Conservation (phyloP, 2,888 invertebrate species). For the Acleris cristana region DNA sequence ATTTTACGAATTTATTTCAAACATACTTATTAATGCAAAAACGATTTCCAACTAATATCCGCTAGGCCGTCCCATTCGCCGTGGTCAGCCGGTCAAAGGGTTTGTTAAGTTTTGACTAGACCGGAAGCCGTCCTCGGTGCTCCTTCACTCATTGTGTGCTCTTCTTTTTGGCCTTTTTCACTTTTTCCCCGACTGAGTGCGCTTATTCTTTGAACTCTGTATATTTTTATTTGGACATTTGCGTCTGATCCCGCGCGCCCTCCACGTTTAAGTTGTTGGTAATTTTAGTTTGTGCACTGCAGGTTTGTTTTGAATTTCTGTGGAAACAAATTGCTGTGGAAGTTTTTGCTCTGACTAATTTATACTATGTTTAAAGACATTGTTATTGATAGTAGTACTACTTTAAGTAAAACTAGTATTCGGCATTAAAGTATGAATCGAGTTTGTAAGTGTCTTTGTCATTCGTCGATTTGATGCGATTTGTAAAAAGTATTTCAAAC, state of each 20-base stretch:
- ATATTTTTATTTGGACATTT: conserved; percentile 70
- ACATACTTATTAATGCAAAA: conserved; percentile 8
- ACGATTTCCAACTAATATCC: conserved; percentile 33
- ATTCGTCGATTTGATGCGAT: too few species aligned
- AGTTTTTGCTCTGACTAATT: conserved; percentile 1
- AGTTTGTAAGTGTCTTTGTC: too few species aligned
- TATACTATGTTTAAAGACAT: neutral
- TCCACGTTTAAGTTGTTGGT: conserved; percentile 38
- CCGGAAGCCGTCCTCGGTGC: conserved; percentile 62
- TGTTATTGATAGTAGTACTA: too few species aligned
- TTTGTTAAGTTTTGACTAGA: conserved; percentile 60
- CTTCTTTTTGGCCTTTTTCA: conserved; percentile 66
- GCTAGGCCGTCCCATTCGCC: conserved; percentile 20
- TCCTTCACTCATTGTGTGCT: conserved; percentile 67
- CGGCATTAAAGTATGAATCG: too few species aligned
- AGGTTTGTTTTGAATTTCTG: conserved; percentile 22
- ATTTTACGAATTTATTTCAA: too few species aligned
- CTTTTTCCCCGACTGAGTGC: conserved; percentile 64
- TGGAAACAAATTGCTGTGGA: conserved; percentile 15
- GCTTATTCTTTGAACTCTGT: conserved; percentile 54
- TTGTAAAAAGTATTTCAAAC: too few species aligned
- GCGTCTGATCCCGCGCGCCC: conserved; percentile 58
- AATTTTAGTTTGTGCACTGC: conserved; percentile 31
- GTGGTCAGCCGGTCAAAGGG: conserved; percentile 58
- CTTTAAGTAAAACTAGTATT: too few species aligned